These are phyloP conservation scores for Simalia tracyae DNA, from an alignment of 2,797 vertebrate genomes.

Conservation along the genomic window DNA sequence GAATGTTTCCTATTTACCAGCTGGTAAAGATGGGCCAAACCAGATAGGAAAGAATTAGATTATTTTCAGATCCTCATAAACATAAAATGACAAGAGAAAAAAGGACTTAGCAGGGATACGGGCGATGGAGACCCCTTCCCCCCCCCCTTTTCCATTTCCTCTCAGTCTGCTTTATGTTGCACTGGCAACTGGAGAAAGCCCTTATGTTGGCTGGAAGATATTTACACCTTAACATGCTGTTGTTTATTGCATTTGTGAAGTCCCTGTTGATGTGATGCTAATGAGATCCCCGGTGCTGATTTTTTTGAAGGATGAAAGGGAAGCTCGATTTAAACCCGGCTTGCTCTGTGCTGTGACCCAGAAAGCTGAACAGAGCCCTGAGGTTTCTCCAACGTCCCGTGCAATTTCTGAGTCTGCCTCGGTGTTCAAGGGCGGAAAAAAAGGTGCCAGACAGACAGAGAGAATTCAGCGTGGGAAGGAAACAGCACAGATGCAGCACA, in stretches of 20 bases:
- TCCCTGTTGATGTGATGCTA: not conserved
- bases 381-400: not conserved
- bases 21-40: conserved; percentile 83
- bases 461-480: not conserved
- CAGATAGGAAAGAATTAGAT: conserved; percentile 81
- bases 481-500: not conserved
- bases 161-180: conserved; percentile 13
- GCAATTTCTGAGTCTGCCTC: not conserved
- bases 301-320: not conserved
- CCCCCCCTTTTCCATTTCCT: not conserved
- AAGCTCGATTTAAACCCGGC: not conserved
- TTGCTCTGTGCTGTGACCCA: not conserved
- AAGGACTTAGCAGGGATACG: not conserved
- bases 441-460: not conserved
- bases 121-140: not conserved
- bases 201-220: conserved; percentile 10
- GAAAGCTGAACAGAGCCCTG: not conserved
- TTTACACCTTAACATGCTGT: conserved; percentile 21
- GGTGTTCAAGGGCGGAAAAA: not conserved
- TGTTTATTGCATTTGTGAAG: conserved; percentile 7
- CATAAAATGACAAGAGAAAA: conserved; percentile 60
- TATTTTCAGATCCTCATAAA: conserved; percentile 75
- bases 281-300: not conserved
- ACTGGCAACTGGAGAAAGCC: conserved; percentile 23
- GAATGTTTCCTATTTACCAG: conserved; percentile 94